Evolutionary conservation across 2,888 invertebrate genomes (phyloP).

Genomic region (Scelioninae gen. 1): DNA sequence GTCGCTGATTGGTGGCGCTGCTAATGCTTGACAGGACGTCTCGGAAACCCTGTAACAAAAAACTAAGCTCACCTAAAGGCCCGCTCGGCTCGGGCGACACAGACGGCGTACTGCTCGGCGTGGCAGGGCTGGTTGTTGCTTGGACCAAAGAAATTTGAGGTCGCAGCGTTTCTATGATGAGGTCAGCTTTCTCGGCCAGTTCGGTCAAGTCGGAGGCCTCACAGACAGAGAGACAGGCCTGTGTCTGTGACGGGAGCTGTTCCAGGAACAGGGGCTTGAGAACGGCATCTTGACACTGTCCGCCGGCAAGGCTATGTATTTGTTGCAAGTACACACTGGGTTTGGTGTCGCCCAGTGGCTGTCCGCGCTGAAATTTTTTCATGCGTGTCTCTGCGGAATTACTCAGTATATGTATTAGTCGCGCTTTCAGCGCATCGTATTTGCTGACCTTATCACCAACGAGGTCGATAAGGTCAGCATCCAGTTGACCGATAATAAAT

Average conservation of each 20-base stretch:
- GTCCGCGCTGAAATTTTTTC: background rate
- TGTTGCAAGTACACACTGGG: slow-evolving; percentile 35
- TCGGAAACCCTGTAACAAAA: too few relatives aligned
- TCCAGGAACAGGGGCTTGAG: slow-evolving; percentile 1
- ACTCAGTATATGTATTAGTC: background rate
- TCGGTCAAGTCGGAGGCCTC: background rate
- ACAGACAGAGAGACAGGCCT: background rate
- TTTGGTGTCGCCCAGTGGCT: slow-evolving; percentile 23
- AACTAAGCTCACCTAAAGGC: too few relatives aligned
- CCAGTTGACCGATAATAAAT: background rate
- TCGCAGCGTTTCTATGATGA: background rate
- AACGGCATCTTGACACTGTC: background rate
- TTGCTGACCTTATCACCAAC: slow-evolving; percentile 32
- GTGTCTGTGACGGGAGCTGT: background rate
- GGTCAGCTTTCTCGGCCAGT: background rate
- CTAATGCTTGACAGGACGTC: too few relatives aligned
- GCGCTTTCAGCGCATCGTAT: slow-evolving; percentile 26
- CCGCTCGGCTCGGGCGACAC: too few relatives aligned
- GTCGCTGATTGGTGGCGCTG: too few relatives aligned
- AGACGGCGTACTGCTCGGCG: too few relatives aligned
- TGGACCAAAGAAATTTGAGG: background rate
- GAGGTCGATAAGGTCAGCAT: background rate
- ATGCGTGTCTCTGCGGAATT: background rate
- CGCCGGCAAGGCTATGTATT: background rate
- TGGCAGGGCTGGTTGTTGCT: too few relatives aligned